Base-by-base conservation (phyloP, 2,888 invertebrate species). In the Nymphalis polychloros region DNA sequence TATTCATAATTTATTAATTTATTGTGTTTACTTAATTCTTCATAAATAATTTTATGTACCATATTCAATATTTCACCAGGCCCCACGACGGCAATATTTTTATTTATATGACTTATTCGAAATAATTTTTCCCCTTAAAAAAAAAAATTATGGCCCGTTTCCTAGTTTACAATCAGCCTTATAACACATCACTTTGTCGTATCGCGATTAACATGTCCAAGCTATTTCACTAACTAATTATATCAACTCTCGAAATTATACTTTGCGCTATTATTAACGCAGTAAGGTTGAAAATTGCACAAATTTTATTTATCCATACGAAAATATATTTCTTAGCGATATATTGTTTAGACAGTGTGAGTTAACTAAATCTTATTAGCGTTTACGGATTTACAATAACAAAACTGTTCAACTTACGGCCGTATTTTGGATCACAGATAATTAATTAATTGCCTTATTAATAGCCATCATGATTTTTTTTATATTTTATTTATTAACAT, bases 151-250 rank as follows among this genome's bases (percentile, higher is more conserved):
- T 27, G 2, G 7, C 2, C 17, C 20, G 23, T 52, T 46, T 63
- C 6, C 50, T 27, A 65, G 74, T 73, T 20, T 74, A 66, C 47
- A 67, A 16, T 8, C n/a, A 60, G 53, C 84, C 80, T 81, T 70
- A 70, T 72, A 74, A 75, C 80, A 76, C 75, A 81, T 84, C 82
- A 83, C 79, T 83, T 82, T 77, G 81, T 80, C 80, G 78, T 77
- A 81, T 79, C 79, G 76, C 84, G 84, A 85, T 85, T 84, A 86
- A 86, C 83, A 84, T 86, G 83, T 84, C 83, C 83, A 78, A 78
- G 76, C 76, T 48, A 76, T 72, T 78, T 77, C 74, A 77, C 83
- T 78, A 80, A 78, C 64, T 73, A 72, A 73, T 74, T 70, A 74
- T 67, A 65, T 69, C 73, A 62, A 23, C 63, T 19, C 35, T 55